These are phyloP conservation scores for Bombus affinis DNA, from an alignment of 1,140 invertebrate genomes.

Conservation along the genomic window DNA sequence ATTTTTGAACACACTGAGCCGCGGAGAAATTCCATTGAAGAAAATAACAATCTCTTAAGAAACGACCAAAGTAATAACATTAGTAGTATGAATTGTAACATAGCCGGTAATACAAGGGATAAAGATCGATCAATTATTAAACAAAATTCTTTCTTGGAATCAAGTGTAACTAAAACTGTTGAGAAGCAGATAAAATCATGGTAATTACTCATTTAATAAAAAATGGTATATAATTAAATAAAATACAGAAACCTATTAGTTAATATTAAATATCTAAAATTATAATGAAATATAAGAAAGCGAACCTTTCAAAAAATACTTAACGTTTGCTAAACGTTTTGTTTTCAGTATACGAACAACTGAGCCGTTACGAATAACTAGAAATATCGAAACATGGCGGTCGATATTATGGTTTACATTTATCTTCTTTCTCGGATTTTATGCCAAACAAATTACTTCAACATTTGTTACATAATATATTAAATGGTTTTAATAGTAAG, in stretches of 20 bases:
- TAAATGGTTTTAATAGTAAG: conserved; percentile 5
- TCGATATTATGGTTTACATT: conserved; percentile 66
- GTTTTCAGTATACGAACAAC: conserved; percentile 44
- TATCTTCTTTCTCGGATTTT: conserved; percentile 75
- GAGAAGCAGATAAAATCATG: conserved; percentile 53
- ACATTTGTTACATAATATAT: conserved; percentile 12
- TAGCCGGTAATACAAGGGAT: conserved; percentile 36
- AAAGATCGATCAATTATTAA: conserved; percentile 53
- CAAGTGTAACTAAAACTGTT: conserved; percentile 49
- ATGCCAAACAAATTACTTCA: conserved; percentile 67
- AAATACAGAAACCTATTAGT: not conserved
- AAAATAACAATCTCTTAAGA: conserved; percentile 75
- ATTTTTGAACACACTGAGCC: conserved; percentile 75
- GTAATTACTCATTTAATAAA: conserved; percentile 52
- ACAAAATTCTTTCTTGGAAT: conserved; percentile 62
- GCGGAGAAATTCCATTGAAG: conserved; percentile 73
- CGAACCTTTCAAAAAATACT: not conserved
- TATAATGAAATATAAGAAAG: not conserved
- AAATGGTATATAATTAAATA: not conserved
- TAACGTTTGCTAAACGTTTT: not conserved
- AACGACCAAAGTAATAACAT: conserved; percentile 59
- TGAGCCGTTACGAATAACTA: conserved; percentile 41
- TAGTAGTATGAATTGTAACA: conserved; percentile 34
- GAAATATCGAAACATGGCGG: conserved; percentile 54
- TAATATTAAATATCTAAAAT: not conserved